Base-by-base conservation (phyloP, 2,113 vertebrate genomes). In the Arvicanthis niloticus region DNA sequence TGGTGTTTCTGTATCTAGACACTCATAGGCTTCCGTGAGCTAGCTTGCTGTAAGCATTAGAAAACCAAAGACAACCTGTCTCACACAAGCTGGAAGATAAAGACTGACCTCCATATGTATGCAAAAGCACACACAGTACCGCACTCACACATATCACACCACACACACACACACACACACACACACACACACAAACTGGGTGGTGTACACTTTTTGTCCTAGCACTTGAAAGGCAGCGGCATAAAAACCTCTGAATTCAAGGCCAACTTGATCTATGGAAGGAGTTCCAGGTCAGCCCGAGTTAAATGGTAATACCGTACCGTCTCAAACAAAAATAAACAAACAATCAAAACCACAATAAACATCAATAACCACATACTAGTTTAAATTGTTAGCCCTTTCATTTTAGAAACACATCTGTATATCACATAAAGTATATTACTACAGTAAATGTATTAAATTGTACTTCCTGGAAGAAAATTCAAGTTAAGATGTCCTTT, bases 381-480 rank as follows among this genome's bases (percentile, higher is more conserved):
- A 70, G 89, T 88, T 95, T 81, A 88, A 94, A 84, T 72, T 77
- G 24, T 72, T 88, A 88, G 72, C 31, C 2, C 68, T 67, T 75
- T 78, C 2, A 75, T 80, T 91, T 89, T 56, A 76, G 42, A 81
- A 94, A 96, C 70, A 96, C 70, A 91, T 29, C 34, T 29, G 24
- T 37, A 4, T 56, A 82, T n/a, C n/a, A 51, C 8, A 6, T 93
- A 10, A 90, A 88, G 34, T 31, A 86, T 26, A 86, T 19, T 77
- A 88, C 77, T 21, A 70, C 19, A 73, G 72, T 58, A 77, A 91
- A 82, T 16, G 48, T 40, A 93, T 34, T 92, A 77, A 82, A 13
- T 67, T 93, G 21, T 12, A 91, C 76, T 92, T 91, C 42, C 31
- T 48, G 88, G 75, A 81, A 29, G 81, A 94, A 91, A 81, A 93